Evolutionary conservation across 2,113 vertebrate genomes (phyloP).

Genomic region (Felis catus): DNA sequence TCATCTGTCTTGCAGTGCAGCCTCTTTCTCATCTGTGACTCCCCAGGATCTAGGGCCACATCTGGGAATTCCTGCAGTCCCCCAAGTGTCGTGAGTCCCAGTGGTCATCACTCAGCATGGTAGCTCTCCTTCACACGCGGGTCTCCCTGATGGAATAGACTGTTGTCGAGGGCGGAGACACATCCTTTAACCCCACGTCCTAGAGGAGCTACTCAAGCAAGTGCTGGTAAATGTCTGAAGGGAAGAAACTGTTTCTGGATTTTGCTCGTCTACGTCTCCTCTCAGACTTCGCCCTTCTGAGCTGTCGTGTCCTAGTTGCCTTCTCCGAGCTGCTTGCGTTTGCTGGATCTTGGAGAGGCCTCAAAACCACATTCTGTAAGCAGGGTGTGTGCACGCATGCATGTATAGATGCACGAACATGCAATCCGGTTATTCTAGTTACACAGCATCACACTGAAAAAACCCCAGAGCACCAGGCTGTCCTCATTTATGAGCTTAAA

Average conservation of each 20-base stretch:
- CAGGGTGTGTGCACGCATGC: constrained; percentile 34
- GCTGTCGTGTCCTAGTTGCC: background rate
- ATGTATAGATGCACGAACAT: background rate
- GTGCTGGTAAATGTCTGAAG: background rate
- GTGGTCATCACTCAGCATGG: rapidly evolving
- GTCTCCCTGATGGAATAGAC: background rate
- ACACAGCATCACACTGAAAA: constrained; percentile 57
- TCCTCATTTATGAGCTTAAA: constrained; percentile 57
- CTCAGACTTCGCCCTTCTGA: background rate
- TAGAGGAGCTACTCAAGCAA: background rate
- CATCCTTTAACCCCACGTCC: background rate
- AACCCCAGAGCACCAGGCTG: constrained; percentile 52
- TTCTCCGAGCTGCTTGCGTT: background rate
- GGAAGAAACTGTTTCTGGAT: background rate
- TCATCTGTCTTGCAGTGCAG: background rate
- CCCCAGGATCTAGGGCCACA: background rate
- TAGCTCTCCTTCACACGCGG: background rate
- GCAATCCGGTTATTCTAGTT: constrained; percentile 74
- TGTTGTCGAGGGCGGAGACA: background rate
- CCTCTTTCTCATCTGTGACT: background rate
- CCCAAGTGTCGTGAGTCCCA: background rate
- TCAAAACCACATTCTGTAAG: background rate
- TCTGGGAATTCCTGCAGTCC: background rate
- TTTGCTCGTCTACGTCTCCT: background rate
- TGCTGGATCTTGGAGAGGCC: background rate